Conservation (phyloP, 2,797 vertebrate species). For the Picus viridis region DNA sequence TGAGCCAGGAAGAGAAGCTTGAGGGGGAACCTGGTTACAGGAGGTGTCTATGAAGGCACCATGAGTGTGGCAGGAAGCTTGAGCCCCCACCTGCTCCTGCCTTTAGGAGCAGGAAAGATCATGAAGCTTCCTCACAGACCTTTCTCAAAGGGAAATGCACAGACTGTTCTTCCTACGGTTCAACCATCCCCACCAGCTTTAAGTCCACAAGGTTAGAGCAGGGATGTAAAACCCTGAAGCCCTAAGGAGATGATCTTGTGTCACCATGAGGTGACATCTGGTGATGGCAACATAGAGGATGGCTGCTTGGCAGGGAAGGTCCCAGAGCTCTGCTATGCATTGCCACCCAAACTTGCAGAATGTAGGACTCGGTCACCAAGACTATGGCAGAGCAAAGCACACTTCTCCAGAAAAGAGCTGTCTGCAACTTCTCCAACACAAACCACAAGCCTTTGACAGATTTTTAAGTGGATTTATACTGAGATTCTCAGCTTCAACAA, state of each 20-base stretch:
- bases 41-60: not conserved
- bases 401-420: not conserved
- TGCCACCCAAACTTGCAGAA: not conserved
- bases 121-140: not conserved
- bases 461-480: not conserved
- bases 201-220: not conserved
- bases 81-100: not conserved
- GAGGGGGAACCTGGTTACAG: too few species aligned
- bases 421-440: not conserved
- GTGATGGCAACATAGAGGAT: rapidly evolving
- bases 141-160: not conserved
- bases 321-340: not conserved
- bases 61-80: rapidly evolving
- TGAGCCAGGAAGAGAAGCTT: rapidly evolving
- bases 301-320: not conserved
- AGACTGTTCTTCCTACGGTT: not conserved
- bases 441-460: not conserved
- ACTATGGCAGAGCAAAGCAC: not conserved
- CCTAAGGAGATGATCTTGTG: not conserved
- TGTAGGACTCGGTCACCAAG: not conserved
- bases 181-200: not conserved
- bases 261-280: rapidly evolving
- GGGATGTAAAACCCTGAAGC: not conserved
- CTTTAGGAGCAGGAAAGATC: not conserved
- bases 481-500: not conserved